Percentiles rank a stretch among this genome's conserved stretches.
These are phyloP conservation scores for Gasterosteus nipponicus DNA, from an alignment of 2,113 vertebrate species.

Conservation along the genomic window DNA sequence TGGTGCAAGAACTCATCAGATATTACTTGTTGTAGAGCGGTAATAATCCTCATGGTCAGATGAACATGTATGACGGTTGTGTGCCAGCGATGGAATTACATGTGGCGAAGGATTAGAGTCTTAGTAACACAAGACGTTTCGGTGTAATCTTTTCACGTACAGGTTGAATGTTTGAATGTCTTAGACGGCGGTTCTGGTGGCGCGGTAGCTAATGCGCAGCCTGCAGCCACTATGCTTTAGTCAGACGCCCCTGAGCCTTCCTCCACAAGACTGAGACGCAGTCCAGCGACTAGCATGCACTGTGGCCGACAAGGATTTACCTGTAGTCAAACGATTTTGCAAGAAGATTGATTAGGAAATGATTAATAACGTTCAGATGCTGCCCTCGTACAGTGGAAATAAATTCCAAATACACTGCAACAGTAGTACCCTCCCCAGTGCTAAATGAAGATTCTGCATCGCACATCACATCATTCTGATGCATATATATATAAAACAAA, in stretches of 20 bases:
- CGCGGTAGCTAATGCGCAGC: constrained; percentile 13
- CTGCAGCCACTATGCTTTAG: constrained; percentile 35
- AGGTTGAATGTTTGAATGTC: not conserved
- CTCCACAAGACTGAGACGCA: not conserved
- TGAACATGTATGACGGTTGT: constrained; percentile 23
- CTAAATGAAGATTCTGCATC: no score
- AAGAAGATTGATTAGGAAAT: not conserved
- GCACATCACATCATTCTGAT: no score
- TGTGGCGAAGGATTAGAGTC: constrained; percentile 29
- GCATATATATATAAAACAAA: not conserved
- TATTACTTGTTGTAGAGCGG: constrained; percentile 27
- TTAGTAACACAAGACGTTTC: not conserved
- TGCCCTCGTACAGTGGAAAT: not conserved
- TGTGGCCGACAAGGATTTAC: not conserved
- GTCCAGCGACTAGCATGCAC: not conserved
- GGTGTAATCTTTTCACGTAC: constrained; percentile 11
- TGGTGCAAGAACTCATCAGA: constrained; percentile 49
- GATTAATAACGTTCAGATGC: not conserved
- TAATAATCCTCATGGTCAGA: constrained; percentile 56
- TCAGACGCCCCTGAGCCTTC: constrained; percentile 12
- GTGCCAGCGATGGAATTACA: not conserved
- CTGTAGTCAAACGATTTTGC: not conserved
- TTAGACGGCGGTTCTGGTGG: not conserved
- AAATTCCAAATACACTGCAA: not conserved
- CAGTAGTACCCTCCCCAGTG: not conserved